Evolutionary conservation across 1,140 invertebrate genomes (phyloP), one percentile per base, ranked within the genome.

Genomic region (Monochamus saltuarius): DNA sequence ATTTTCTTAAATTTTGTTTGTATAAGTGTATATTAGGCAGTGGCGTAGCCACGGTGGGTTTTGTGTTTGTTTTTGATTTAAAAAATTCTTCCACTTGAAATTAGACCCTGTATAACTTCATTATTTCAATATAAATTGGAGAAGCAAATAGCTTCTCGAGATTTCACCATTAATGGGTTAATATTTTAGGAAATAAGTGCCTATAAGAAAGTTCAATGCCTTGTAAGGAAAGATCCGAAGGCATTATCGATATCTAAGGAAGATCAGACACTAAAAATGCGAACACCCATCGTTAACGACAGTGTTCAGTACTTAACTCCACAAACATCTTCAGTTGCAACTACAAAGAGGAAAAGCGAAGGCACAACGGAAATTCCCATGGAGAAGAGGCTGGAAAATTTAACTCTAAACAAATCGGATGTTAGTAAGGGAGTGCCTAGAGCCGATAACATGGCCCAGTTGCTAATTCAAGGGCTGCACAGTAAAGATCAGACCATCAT

Each of bases 381-480:
- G 80, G 89, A 91, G 73, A 81, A 85, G 6, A 79, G 90, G 57
- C 72, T 92, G 14, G 86, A 88, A 54, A 90, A 90, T 76, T 75
- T 92, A 34, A 83, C 83, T 42, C 70, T 85, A 56, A 80, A 79
- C 67, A 73, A 74, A 62, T 16, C 66, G 4, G 72, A 76, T 17
- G 61, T 52, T 13, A 54, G 8, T 14, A 55, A 60, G 2, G 72
- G 76, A 46, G 78, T 80, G 53, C 73, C 82, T 11, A 82, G 83
- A 61, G 82, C 78, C 13, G 80, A 86, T 51, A 91, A 89, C 75
- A 81, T 89, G 62, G 85, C 86, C 0, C 88, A 90, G 61, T 77
- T 92, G 19, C 71, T 92, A 1, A 80, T 91, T 49, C 87, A 92
- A 79, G 89, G 87, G 0, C 76, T 93, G 37, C 88, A 89, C 62